phyloP scores from a whole-genome alignment of 2,113 vertebrate genomes.

The Sinocyclocheilus grahami region DNA sequence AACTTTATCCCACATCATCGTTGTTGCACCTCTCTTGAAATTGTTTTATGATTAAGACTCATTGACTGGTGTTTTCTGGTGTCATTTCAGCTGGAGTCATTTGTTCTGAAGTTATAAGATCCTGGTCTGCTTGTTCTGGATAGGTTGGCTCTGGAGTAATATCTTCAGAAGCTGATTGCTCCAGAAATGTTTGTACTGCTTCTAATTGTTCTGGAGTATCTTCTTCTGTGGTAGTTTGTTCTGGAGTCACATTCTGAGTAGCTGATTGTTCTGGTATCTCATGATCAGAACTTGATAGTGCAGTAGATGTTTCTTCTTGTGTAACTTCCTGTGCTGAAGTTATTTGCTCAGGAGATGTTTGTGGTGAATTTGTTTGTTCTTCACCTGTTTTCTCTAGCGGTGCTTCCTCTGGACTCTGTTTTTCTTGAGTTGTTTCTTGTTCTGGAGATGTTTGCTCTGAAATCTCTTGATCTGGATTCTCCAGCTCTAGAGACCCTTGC shows the following conservation, averaged over 20 bases:
- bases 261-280: neutral
- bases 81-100: neutral
- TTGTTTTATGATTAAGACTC: neutral
- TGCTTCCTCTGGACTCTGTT: neutral
- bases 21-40: neutral
- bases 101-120: neutral
- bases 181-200: neutral
- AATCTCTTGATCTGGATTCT: slow-evolving; percentile 6
- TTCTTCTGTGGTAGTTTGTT: neutral
- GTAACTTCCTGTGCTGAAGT: neutral
- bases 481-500: neutral
- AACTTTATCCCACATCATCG: neutral
- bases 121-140: neutral
- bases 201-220: neutral
- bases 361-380: neutral
- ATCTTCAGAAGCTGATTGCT: neutral
- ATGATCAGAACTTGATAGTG: neutral
- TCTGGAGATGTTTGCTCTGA: neutral
- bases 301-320: neutral
- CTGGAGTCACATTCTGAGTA: neutral
- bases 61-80: neutral
- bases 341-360: neutral
- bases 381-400: neutral
- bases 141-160: neutral
- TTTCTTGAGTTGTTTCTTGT: neutral